A percentile compares a stretch with the other conserved stretches of the same genome.
Conservation (phyloP, 2,113 vertebrate genomes). For the Bubo bubo region DNA sequence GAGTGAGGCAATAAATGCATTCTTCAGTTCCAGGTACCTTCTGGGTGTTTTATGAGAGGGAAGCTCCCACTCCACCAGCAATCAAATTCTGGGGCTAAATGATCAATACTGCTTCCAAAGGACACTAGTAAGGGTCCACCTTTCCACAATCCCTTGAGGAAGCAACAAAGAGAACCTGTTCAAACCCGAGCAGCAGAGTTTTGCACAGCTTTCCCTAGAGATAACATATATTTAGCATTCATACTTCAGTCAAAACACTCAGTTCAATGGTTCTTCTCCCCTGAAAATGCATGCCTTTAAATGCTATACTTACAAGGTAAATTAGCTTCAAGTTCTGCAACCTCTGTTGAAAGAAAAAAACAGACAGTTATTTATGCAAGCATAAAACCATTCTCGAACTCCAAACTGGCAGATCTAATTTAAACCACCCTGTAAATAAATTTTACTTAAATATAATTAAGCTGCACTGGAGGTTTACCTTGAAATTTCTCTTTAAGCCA, state of each 20-base stretch:
- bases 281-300: background rate
- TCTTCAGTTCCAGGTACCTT: background rate
- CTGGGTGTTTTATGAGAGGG: background rate
- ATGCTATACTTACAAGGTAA: constrained; percentile 91
- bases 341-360: constrained; percentile 83
- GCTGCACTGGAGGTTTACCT: background rate
- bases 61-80: background rate
- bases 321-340: constrained; percentile 96
- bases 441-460: background rate
- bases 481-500: background rate
- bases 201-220: background rate
- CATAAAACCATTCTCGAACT: background rate
- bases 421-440: background rate
- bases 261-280: background rate
- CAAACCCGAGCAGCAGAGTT: background rate
- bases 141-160: background rate
- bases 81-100: background rate
- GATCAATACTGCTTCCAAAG: background rate
- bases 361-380: constrained; percentile 20
- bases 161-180: background rate
- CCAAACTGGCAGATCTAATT: background rate
- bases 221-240: background rate
- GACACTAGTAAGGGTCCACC: background rate
- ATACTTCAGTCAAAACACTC: background rate
- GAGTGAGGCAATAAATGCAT: background rate